Evolutionary conservation across 2,888 invertebrate genomes (phyloP), one percentile per base, ranked within the genome.

Genomic region (Dasysyrphus albostriatus): DNA sequence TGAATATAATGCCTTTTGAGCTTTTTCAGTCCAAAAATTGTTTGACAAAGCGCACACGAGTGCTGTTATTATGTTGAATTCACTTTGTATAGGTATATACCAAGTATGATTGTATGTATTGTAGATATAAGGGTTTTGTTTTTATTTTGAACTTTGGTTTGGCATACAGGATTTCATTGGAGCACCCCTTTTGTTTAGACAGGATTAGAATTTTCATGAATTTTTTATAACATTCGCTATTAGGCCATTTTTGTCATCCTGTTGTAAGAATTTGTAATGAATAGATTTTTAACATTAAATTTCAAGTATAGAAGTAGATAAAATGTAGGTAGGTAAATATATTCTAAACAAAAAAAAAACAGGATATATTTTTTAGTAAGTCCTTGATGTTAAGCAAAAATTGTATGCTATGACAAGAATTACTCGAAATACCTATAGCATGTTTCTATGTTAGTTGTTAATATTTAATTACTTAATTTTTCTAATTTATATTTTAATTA

Each of bases 141-240:
- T 56, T 34, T 83, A 39, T 44, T 24, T 47, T 47, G 19, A n/a
- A 16, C 24, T 76, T 76, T 42, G 14, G 58, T 63, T 63, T 74
- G 16, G 42, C 42, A 70, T 24, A 19, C n/a, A n/a, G 59, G 59
- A 32, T 47, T 34, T 49, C 34, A 24, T 32, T 51, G 61, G 9
- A 73, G 78, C 63, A 70, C 82, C 78, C 77, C 78, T 87, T 87
- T 83, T 87, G 83, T 83, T 87, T 87, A 72, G 82, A 58, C 78
- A 72, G 78, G 87, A 87, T 87, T 87, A 87, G 87, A 87, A 87
- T 87, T 83, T 78, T 49, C 54, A 87, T 87, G 75, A 76, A 87
- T 87, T 83, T 87, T 87, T 59, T 59, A 84, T 75, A 56, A 32
- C 44, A 49, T 58, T 75, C 49, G 56, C 79, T 70, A 79, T 79